Percentiles rank a stretch among this genome's conserved stretches.
phyloP scores from a whole-genome alignment of 1,140 invertebrate species.

The Acromyrmex echinatior region DNA sequence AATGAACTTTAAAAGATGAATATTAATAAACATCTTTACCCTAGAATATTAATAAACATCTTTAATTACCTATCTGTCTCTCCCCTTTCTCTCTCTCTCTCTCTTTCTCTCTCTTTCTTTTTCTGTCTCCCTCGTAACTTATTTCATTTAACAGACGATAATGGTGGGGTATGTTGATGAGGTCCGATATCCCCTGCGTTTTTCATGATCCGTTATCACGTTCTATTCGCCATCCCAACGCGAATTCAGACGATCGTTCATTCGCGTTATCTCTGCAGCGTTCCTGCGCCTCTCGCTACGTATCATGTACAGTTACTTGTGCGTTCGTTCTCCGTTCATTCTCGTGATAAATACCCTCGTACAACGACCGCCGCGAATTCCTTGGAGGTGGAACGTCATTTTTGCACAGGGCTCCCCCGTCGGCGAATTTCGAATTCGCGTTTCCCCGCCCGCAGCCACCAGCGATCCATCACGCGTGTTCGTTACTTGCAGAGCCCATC shows the following conservation, averaged over 20 bases:
- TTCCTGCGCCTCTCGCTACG: slow-evolving; percentile 58
- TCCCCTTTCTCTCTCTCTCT: not conserved
- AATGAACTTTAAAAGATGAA: no score
- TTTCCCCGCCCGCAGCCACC: slow-evolving; percentile 67
- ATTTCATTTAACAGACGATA: slow-evolving; percentile 39
- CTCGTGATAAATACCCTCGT: slow-evolving; percentile 61
- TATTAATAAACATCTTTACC: no score
- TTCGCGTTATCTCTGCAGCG: slow-evolving; percentile 69
- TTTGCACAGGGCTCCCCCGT: slow-evolving; percentile 52
- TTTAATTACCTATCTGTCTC: no score
- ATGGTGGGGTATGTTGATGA: slow-evolving; percentile 45
- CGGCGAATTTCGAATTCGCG: slow-evolving; percentile 72
- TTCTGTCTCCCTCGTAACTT: not conserved
- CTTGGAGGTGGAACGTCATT: slow-evolving; percentile 68
- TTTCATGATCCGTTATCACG: slow-evolving; percentile 69
- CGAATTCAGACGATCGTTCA: slow-evolving; percentile 73
- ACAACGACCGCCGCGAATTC: slow-evolving; percentile 59
- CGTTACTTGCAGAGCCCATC: slow-evolving; percentile 61
- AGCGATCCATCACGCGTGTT: slow-evolving; percentile 71
- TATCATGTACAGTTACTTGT: slow-evolving; percentile 73
- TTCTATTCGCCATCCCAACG: slow-evolving; percentile 56
- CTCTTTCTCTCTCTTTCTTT: not conserved
- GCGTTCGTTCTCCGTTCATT: slow-evolving; percentile 49
- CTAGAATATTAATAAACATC: no score
- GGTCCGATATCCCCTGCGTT: slow-evolving; percentile 29